Base-by-base conservation (phyloP, 2,888 invertebrate species). In the Pristionchus japonicus region DNA sequence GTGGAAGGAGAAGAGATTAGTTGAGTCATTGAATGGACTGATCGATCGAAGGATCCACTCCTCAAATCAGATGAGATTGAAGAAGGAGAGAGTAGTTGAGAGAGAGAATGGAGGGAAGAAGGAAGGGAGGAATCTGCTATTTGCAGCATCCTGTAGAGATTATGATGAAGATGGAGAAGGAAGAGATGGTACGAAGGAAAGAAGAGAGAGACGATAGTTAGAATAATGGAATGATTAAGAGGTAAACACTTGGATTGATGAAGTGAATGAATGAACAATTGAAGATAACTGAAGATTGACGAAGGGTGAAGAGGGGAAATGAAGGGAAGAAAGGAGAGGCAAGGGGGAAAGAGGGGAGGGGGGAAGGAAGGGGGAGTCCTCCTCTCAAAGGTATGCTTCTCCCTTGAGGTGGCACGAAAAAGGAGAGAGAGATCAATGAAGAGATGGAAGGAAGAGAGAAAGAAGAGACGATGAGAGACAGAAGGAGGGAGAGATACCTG, bases 361-460 rank as follows among this genome's bases (percentile, higher is more conserved):
- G 27, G n/a, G 34, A 27, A 47, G 64, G 67, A 31, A 43, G 34
- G 49, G n/a, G 49, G 64, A 70, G 70, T 40, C 87, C 87, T 40
- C 87, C 87, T 40, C 57, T 37, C 52, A 74, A 87, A 77, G 74
- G 87, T 77, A 77, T 87, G 74, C 74, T 52, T 74, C 74, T 74
- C 74, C 40, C 74, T 74, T 40, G 52, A 49, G 74, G 31, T 49
- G 77, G 67, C 52, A 70, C 74, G 74, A 67, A 43, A 86, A 57
- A 86, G n/a, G n/a, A n/a, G n/a, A n/a, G 86, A 27, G 86, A 84
- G 86, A 86, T 86, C 86, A 86, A 86, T 86, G 86, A 86, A 86
- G 86, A 84, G 70, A 70, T 70, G 70, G 70, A 70, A 27, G 74
- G 31, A 57, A 74, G 74, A 37, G 84, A 27, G 84, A 84, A 47